Evolutionary conservation across 2,888 invertebrate genomes (phyloP).

Genomic region (Anoncus sp.): DNA sequence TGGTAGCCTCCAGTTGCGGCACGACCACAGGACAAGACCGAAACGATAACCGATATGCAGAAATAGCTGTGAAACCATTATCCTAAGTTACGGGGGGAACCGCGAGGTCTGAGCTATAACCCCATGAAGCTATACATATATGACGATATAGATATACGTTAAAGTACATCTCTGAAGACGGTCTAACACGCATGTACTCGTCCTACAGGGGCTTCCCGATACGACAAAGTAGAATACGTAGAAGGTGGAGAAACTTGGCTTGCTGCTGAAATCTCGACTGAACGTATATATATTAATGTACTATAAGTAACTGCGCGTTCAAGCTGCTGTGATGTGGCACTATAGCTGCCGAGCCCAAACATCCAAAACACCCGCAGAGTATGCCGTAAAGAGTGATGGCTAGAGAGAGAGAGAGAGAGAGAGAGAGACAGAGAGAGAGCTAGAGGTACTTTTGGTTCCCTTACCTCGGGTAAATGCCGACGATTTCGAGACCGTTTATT

Average conservation of each 20-base stretch:
- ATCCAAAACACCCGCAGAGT: conserved; percentile 46
- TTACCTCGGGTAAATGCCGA: conserved; percentile 74
- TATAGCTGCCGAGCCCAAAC: conserved; percentile 54
- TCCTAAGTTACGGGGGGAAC: conserved; percentile 76
- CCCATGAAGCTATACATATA: neutral
- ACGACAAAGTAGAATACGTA: conserved; percentile 8
- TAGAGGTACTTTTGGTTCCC: conserved; percentile 43
- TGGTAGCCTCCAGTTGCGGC: conserved; percentile 10
- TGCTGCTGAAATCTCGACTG: conserved; percentile 59
- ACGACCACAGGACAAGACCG: conserved; percentile 48
- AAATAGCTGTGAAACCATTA: conserved; percentile 74
- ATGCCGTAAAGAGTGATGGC: conserved; percentile 48
- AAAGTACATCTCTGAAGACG: neutral
- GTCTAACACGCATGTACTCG: conserved; percentile 4
- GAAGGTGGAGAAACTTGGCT: conserved; percentile 71
- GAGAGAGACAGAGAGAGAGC: conserved; percentile 4
- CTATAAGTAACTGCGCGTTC: conserved; percentile 76
- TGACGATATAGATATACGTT: neutral
- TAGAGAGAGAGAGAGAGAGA: conserved; percentile 12
- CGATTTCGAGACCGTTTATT: conserved; percentile 77
- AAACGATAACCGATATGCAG: conserved; percentile 75
- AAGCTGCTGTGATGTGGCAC: conserved; percentile 59
- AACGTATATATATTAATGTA: conserved; percentile 55
- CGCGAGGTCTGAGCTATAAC: conserved; percentile 16
- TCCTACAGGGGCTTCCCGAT: conserved; percentile 7